Evolutionary conservation across 2,888 invertebrate genomes (phyloP).

Genomic region (Julus scandinavius): DNA sequence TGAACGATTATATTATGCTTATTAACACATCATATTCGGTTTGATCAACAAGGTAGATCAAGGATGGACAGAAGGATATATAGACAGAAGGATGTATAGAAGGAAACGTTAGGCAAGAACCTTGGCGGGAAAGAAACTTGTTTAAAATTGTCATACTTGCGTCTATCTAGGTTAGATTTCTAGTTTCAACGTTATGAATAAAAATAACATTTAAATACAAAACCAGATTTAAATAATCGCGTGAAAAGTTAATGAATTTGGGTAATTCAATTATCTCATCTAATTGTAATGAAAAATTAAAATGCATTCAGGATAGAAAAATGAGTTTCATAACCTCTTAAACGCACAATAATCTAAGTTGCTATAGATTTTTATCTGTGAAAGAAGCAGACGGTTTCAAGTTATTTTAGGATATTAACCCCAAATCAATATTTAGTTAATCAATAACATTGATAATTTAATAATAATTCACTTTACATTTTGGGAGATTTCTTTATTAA

Average conservation of each 20-base stretch:
- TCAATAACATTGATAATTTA: too few species aligned
- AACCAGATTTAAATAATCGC: neutral
- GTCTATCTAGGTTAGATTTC: neutral
- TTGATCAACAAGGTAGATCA: neutral
- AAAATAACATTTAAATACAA: neutral
- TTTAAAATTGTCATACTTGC: neutral
- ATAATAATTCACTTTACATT: too few species aligned
- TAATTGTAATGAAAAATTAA: neutral
- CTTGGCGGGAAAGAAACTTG: slow-evolving; percentile 15
- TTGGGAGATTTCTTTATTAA: too few species aligned
- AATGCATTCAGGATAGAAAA: neutral
- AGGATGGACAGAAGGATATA: neutral
- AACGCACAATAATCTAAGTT: neutral
- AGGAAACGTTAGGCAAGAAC: neutral
- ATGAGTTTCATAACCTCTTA: neutral
- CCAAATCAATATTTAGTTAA: too few species aligned
- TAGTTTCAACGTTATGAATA: neutral
- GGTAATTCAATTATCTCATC: neutral
- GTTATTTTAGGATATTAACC: too few species aligned
- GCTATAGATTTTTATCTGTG: too few species aligned
- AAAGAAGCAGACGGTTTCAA: too few species aligned
- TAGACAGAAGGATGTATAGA: neutral
- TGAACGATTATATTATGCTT: neutral
- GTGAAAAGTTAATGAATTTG: neutral
- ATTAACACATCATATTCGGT: neutral